These are phyloP conservation scores for Limnodromus scolopaceus DNA, from an alignment of 2,797 vertebrate genomes.

Conservation along the genomic window DNA sequence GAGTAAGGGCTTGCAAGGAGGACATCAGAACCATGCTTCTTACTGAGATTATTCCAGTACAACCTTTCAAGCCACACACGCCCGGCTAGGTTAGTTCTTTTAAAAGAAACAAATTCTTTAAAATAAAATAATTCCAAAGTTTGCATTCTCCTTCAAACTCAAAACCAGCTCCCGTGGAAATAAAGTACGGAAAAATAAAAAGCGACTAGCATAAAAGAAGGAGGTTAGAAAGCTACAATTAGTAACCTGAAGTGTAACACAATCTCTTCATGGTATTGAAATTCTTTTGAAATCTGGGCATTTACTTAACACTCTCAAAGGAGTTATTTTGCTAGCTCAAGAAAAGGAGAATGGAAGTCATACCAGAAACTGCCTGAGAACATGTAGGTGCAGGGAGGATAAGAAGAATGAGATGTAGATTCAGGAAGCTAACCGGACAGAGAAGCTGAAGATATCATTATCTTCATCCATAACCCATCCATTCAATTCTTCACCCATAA, in stretches of 20 bases:
- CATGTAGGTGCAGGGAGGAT: not conserved
- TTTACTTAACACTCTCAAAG: not conserved
- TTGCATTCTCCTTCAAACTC: not conserved
- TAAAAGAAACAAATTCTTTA: not conserved
- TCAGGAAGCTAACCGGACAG: not conserved
- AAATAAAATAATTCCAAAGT: not conserved
- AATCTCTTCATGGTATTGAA: not conserved
- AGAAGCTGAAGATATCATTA: not conserved
- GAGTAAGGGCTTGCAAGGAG: not conserved
- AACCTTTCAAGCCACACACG: not conserved
- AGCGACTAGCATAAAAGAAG: not conserved
- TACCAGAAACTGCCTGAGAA: not conserved
- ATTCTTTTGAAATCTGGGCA: not conserved
- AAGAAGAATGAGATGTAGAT: not conserved
- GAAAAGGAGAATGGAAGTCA: not conserved
- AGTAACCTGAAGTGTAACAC: not conserved
- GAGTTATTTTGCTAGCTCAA: not conserved
- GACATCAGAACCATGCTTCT: not conserved
- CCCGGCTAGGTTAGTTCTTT: not conserved
- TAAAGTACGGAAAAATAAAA: not conserved
- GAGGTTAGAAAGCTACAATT: not conserved
- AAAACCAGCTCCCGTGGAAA: not conserved
- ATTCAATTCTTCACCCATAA: no score
- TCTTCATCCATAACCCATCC: no score
- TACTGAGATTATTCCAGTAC: not conserved